These are phyloP conservation scores for Oscheius sp. DNA, from an alignment of 2,888 invertebrate species.

Conservation along the genomic window DNA sequence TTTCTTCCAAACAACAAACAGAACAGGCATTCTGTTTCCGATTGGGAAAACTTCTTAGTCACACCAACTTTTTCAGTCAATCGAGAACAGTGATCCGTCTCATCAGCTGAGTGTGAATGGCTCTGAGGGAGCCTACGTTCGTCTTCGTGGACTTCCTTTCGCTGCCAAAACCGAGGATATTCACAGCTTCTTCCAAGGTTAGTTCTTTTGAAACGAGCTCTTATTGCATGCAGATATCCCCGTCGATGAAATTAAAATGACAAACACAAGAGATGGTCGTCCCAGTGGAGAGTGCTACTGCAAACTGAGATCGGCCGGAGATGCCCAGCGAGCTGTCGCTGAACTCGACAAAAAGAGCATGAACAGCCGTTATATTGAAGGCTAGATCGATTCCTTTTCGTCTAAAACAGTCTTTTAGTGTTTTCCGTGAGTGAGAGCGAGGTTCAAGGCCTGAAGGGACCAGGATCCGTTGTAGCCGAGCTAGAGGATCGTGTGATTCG, in stretches of 20 bases:
- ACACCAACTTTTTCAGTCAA: too few relatives aligned
- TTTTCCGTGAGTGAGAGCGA: slow-evolving; percentile 41
- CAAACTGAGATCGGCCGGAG: slow-evolving; percentile 46
- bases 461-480: slow-evolving; percentile 30
- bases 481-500: slow-evolving; percentile 42
- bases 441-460: slow-evolving; percentile 11
- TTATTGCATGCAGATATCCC: slow-evolving; percentile 29
- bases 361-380: slow-evolving; percentile 66
- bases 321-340: slow-evolving; percentile 52
- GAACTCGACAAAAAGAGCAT: slow-evolving; percentile 59
- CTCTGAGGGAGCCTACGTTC: slow-evolving; percentile 11
- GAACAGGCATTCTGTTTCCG: too few relatives aligned
- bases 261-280: slow-evolving; percentile 51
- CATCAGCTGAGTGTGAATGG: too few relatives aligned
- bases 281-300: slow-evolving; percentile 67
- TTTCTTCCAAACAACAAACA: too few relatives aligned
- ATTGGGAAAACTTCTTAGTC: too few relatives aligned
- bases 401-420: slow-evolving; percentile 38
- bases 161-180: slow-evolving; percentile 58
- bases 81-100: too few relatives aligned
- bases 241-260: slow-evolving; percentile 27
- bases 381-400: slow-evolving; percentile 35
- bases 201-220: slow-evolving; percentile 2
- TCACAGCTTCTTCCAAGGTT: slow-evolving; percentile 61
- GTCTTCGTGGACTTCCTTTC: slow-evolving; percentile 68